Base-by-base conservation (phyloP, 30 jellyfish, hydroid and myxozoan genomes). In the Aurelia sp. region DNA sequence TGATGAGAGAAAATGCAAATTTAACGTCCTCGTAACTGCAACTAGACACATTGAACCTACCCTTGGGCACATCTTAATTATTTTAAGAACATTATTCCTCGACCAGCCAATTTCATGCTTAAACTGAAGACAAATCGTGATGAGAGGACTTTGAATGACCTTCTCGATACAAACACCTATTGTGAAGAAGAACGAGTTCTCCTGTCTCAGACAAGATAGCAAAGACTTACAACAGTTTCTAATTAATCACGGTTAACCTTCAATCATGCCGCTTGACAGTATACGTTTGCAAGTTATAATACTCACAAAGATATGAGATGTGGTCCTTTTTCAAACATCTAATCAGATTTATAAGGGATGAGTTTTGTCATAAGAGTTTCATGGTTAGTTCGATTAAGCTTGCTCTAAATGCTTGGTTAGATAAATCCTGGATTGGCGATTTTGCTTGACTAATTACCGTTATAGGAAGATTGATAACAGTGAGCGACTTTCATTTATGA, bases 121-220 rank as follows among this genome's bases (percentile, higher is more conserved):
- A 44, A 44, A 44, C 9, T 44, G 55, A 44, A 44, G 55, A 44
- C 55, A 44, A 44, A 44, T 44, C 55, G 1, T 44, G 21, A 5
- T 9, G 38, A 18, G 6, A 44, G 19, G 30, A 64, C 75, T 21
- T 21, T 13, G 31, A 64, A 21, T 18, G 38, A 13, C 18, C 50
- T 64, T 44, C 53, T 35, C 38, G 40, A 64, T 18, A 16, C 38
- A 21, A 64, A 64, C 55, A 13, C 75, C 16, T 13, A 21, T 17
- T 17, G 75, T 20, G 75, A 21, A 44, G 55, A 44, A 44, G 55
- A 44, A 44, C 55, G 69, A 59, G 16, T 59, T 59, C 4, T 21
- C 33, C 33, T n/a, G 55, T 60, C 20, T 60, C 88, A 77, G 88
- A 77, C 78, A 38, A 60, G 88, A 30, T 77, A 57, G 70, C 63